Conservation (phyloP, 2,888 invertebrate species). For the Drosophila subsilvestris region DNA sequence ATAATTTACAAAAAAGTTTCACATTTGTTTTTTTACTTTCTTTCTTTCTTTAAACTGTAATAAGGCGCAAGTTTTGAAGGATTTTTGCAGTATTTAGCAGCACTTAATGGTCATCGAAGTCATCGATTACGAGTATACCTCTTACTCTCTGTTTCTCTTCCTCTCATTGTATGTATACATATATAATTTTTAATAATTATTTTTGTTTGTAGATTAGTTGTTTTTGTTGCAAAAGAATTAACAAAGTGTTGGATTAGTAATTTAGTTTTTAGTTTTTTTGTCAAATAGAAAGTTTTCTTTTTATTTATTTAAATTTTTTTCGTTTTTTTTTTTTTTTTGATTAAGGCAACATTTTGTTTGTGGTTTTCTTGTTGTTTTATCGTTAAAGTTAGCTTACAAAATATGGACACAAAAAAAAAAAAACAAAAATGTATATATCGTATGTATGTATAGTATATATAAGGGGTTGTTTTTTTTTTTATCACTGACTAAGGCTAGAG, state of each 20-base stretch:
- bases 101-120: constrained; percentile 41
- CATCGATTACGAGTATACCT: constrained; percentile 9
- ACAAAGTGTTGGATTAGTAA: constrained; percentile 41
- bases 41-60: constrained; percentile 32
- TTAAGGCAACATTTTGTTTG: constrained; percentile 67
- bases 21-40: constrained; percentile 38
- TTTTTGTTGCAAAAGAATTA: constrained; percentile 40
- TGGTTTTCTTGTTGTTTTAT: constrained; percentile 27
- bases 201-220: constrained; percentile 42
- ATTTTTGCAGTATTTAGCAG: constrained; percentile 41
- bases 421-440: constrained; percentile 46
- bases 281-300: constrained; percentile 37
- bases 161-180: constrained; percentile 26
- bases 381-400: constrained; percentile 39
- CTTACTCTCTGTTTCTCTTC: constrained; percentile 9
- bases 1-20: constrained; percentile 62
- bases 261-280: constrained; percentile 25
- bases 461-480: constrained; percentile 39
- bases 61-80: constrained; percentile 45
- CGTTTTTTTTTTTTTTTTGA: constrained; percentile 37
- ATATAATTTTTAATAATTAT: constrained; percentile 27
- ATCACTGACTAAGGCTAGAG: constrained; percentile 69
- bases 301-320: constrained; percentile 11
- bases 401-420: constrained; percentile 52
- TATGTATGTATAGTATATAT: constrained; percentile 34